phyloP scores from a whole-genome alignment of 2,888 invertebrate species.

The Leucoptera coffeella region DNA sequence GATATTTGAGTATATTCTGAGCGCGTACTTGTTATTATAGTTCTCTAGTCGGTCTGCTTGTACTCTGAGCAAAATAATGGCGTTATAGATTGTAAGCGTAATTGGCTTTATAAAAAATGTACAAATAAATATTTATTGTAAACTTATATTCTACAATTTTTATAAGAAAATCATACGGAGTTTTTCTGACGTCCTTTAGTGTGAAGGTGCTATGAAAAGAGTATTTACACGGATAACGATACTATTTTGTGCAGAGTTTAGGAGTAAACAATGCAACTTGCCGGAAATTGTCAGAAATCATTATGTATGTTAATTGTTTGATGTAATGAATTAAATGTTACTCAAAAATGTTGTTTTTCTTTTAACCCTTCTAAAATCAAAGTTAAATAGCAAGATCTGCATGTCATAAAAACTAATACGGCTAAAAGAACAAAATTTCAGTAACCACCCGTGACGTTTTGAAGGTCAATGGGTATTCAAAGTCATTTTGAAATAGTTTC shows the following conservation, averaged over 20 bases:
- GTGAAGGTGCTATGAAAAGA: background rate
- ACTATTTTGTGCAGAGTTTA: background rate
- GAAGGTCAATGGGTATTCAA: too few species aligned
- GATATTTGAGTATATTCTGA: background rate
- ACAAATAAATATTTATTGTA: too few species aligned
- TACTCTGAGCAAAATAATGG: constrained; percentile 1
- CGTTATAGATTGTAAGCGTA: too few species aligned
- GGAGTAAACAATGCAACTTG: constrained; percentile 32
- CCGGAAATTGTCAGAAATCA: constrained; percentile 28
- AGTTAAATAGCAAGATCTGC: too few species aligned
- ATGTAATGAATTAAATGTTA: constrained; percentile 51
- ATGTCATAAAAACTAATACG: too few species aligned
- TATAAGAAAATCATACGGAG: too few species aligned
- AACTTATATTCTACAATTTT: too few species aligned
- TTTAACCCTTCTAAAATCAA: too few species aligned
- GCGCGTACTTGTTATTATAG: constrained; percentile 9
- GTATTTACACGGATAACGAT: background rate
- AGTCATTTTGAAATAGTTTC: too few species aligned
- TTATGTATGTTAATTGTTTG: constrained; percentile 47
- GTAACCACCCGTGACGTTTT: too few species aligned
- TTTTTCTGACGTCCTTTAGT: background rate
- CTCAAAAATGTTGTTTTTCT: constrained; percentile 16
- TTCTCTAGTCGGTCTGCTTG: constrained; percentile 38
- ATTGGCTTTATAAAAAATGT: too few species aligned
- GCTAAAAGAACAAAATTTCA: too few species aligned